These are phyloP conservation scores for Sebastes trivittatus DNA, from an alignment of 2,797 vertebrate species.

Conservation along the genomic window DNA sequence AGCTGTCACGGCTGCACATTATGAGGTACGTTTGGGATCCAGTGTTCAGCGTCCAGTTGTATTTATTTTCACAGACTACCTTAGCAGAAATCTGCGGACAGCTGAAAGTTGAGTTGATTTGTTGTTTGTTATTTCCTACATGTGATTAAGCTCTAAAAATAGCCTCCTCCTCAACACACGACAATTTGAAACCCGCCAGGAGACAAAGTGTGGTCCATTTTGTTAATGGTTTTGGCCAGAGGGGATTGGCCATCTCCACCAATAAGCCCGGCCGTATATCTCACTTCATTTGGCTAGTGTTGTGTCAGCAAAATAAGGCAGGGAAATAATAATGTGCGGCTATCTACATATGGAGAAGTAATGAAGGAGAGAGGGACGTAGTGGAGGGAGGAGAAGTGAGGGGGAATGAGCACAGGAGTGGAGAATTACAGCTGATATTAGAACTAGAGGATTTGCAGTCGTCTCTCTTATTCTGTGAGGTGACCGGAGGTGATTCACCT, in stretches of 20 bases:
- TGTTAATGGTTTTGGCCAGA: slow-evolving; percentile 77
- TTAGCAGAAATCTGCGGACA: slow-evolving; percentile 24
- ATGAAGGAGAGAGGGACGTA: slow-evolving; percentile 72
- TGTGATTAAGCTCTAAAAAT: slow-evolving; percentile 62
- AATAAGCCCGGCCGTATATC: slow-evolving; percentile 80
- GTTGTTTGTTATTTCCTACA: slow-evolving; percentile 48
- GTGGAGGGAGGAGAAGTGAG: slow-evolving; percentile 18
- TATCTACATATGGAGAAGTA: slow-evolving; percentile 83
- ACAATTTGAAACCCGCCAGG: slow-evolving; percentile 40
- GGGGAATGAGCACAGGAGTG: slow-evolving; percentile 21
- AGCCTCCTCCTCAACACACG: slow-evolving; percentile 14
- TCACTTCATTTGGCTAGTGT: slow-evolving; percentile 83
- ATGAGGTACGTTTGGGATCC: neutral
- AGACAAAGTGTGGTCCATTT: slow-evolving; percentile 73
- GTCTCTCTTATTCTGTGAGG: slow-evolving; percentile 28
- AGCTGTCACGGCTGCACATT: neutral
- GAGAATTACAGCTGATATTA: slow-evolving; percentile 53
- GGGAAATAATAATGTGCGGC: slow-evolving; percentile 76
- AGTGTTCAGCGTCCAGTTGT: neutral
- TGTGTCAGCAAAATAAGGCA: slow-evolving; percentile 81
- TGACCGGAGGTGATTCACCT: slow-evolving; percentile 31
- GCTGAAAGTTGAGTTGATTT: slow-evolving; percentile 34
- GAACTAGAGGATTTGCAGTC: slow-evolving; percentile 39
- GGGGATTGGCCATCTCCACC: slow-evolving; percentile 79
- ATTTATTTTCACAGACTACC: neutral